phyloP scores from a whole-genome alignment of 2,113 vertebrate genomes.

The Sturnira hondurensis region DNA sequence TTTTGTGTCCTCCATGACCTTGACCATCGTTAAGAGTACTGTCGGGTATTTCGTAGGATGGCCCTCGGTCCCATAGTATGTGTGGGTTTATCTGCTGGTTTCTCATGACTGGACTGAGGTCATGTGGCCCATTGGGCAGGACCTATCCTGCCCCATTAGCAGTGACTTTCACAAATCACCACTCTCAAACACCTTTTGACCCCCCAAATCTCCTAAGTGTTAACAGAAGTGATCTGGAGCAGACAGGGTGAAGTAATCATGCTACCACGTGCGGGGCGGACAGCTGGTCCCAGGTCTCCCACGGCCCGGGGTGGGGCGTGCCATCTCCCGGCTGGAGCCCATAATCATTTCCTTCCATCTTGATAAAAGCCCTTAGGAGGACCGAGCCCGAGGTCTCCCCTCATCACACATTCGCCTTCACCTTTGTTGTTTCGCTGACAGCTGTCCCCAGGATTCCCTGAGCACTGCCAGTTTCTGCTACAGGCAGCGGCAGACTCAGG shows the following conservation, averaged over 20 bases:
- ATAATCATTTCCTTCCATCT: background rate
- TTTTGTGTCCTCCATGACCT: background rate
- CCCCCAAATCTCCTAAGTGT: background rate
- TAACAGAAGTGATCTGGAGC: background rate
- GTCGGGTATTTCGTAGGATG: background rate
- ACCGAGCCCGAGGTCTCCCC: background rate
- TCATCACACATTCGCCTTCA: background rate
- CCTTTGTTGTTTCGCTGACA: constrained; percentile 44
- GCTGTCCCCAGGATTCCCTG: constrained; percentile 12
- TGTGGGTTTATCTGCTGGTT: background rate
- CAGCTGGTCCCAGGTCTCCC: background rate
- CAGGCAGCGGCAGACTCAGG: background rate
- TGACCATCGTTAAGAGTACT: background rate
- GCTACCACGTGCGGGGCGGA: background rate
- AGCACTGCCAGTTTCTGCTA: background rate
- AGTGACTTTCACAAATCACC: background rate
- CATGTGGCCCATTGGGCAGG: background rate
- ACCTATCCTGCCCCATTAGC: background rate
- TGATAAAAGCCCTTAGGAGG: background rate
- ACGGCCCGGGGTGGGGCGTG: background rate
- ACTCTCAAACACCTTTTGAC: background rate
- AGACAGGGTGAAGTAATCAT: background rate
- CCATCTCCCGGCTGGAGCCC: background rate
- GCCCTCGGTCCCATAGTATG: no score
- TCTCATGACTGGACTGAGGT: background rate